phyloP scores from a whole-genome alignment of 2,113 vertebrate species.

The Dicrurus megarhynchus region DNA sequence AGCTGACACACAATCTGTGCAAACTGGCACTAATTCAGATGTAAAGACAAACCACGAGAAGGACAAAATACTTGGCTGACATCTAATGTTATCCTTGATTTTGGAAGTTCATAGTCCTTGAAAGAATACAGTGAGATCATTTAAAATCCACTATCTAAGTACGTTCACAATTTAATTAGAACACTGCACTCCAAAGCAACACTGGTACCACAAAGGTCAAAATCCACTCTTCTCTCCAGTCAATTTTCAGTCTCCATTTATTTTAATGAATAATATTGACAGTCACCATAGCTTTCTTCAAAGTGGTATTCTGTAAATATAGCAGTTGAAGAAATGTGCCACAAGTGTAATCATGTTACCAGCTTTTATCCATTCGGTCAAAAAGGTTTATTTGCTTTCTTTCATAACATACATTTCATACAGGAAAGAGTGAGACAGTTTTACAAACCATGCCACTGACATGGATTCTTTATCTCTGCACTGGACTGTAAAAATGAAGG shows the following conservation, averaged over 20 bases:
- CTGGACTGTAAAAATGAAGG: background rate
- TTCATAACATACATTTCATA: background rate
- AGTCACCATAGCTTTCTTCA: background rate
- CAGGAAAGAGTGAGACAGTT: background rate
- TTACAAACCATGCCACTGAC: background rate
- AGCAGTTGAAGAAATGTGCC: background rate
- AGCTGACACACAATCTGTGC: constrained; percentile 74
- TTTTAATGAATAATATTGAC: constrained; percentile 32
- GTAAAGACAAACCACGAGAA: constrained; percentile 65
- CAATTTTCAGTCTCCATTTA: constrained; percentile 21
- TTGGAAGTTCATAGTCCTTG: constrained; percentile 53
- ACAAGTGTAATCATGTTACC: background rate
- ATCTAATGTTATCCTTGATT: constrained; percentile 65
- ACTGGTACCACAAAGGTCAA: constrained; percentile 29
- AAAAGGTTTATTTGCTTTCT: background rate
- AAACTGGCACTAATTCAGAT: constrained; percentile 72
- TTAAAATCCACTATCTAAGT: constrained; percentile 34
- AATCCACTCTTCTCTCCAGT: constrained; percentile 2
- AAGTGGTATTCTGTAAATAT: background rate
- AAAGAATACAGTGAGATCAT: constrained; percentile 53
- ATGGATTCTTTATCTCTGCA: background rate
- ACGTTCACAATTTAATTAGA: constrained; percentile 36
- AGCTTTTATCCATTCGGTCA: background rate
- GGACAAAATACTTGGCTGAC: constrained; percentile 71
- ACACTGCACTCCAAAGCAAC: background rate